These are phyloP conservation scores for Apogon talboti DNA, from an alignment of 2,797 vertebrate species.

Conservation along the genomic window DNA sequence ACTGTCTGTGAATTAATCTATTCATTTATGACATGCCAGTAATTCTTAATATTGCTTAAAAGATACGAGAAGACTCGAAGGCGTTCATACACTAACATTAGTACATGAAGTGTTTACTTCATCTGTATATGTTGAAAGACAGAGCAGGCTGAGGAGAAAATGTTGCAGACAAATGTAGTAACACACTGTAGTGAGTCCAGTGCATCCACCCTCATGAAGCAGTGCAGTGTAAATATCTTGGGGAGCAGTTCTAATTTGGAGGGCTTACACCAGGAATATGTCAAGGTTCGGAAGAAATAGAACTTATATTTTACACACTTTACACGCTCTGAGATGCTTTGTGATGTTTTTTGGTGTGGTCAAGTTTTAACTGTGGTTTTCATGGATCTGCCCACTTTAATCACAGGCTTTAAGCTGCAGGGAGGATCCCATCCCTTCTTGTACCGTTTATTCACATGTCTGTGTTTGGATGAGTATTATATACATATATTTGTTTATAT, in stretches of 20 bases:
- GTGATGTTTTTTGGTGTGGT: conserved; percentile 22
- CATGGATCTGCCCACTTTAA: conserved; percentile 64
- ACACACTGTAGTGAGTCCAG: background rate
- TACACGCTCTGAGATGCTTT: conserved; percentile 19
- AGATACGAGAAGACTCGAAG: background rate
- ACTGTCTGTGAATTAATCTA: no score
- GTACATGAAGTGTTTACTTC: background rate
- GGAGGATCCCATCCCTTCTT: conserved; percentile 41
- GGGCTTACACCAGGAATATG: conserved; percentile 28
- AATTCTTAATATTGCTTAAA: background rate
- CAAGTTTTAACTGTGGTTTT: conserved; percentile 38
- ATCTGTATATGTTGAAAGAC: background rate
- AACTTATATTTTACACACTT: background rate
- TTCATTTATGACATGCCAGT: background rate
- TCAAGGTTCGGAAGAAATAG: conserved; percentile 52
- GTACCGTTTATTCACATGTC: conserved; percentile 24
- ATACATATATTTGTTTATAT: no score
- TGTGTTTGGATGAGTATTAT: background rate
- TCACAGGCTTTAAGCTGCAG: conserved; percentile 57
- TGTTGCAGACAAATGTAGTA: background rate
- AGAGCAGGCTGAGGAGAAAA: background rate
- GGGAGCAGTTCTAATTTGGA: conserved; percentile 19
- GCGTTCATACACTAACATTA: background rate
- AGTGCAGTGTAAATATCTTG: conserved; percentile 7
- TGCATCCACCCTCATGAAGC: background rate